phyloP scores from a whole-genome alignment of 2,113 vertebrate genomes.

The Laticauda laticaudata region DNA sequence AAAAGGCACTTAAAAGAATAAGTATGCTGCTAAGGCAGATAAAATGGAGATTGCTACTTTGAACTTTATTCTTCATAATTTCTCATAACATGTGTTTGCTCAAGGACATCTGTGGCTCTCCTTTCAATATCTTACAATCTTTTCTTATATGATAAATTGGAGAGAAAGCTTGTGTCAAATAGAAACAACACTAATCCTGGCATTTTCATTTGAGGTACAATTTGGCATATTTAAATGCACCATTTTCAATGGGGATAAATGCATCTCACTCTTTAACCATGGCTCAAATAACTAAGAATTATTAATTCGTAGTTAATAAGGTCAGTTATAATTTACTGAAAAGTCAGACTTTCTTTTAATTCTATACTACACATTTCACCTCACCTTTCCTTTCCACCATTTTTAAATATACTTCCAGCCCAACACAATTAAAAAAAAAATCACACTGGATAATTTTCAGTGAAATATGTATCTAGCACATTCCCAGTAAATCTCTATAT shows the following conservation, averaged over 20 bases:
- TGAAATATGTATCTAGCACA: not conserved
- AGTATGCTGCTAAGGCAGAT: not conserved
- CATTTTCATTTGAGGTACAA: not conserved
- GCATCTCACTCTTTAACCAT: not conserved
- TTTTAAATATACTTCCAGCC: not conserved
- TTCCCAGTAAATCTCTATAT: not conserved
- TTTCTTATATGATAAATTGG: slow-evolving; percentile 15
- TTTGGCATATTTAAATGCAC: not conserved
- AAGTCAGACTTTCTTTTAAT: not conserved
- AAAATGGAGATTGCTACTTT: not conserved
- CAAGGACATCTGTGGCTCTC: not conserved
- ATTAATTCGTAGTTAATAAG: not conserved
- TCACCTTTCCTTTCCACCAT: not conserved
- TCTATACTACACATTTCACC: not conserved
- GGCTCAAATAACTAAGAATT: not conserved
- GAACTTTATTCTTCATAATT: not conserved
- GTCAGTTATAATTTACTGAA: not conserved
- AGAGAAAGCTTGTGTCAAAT: not conserved
- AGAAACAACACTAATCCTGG: not conserved
- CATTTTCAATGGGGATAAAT: not conserved
- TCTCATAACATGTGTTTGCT: not conserved
- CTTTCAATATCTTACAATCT: slow-evolving; percentile 13
- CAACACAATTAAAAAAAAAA: not conserved
- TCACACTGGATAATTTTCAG: not conserved
- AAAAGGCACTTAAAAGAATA: not conserved